phyloP scores from a whole-genome alignment of 1,140 invertebrate species.

The Drosophila pachea region DNA sequence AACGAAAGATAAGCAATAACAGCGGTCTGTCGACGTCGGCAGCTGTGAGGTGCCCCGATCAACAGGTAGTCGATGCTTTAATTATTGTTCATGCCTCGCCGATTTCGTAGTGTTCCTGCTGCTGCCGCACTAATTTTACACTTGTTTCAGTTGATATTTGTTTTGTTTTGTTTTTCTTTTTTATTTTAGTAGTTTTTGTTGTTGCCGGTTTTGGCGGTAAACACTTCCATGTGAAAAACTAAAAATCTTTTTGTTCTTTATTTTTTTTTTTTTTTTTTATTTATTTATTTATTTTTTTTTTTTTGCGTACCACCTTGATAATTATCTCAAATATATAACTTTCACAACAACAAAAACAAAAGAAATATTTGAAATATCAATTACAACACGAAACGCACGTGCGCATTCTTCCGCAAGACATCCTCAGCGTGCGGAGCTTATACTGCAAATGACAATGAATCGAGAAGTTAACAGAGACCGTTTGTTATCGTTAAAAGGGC shows the following conservation, averaged over 20 bases:
- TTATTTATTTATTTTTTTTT: constrained; percentile 20
- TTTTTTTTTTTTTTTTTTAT: constrained; percentile 9
- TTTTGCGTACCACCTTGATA: constrained; percentile 28
- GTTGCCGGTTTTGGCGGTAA: constrained; percentile 11
- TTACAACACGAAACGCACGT: background rate
- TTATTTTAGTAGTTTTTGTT: background rate
- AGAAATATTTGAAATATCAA: background rate
- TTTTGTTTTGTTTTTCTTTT: background rate
- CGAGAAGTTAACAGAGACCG: too few species aligned
- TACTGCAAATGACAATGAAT: too few species aligned
- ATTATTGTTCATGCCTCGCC: constrained; percentile 5
- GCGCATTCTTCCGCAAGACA: background rate
- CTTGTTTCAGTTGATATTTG: constrained; percentile 17
- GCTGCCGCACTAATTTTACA: constrained; percentile 9
- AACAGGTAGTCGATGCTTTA: constrained; percentile 33
- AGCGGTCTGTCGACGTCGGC: background rate
- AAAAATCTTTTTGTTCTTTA: constrained; percentile 1
- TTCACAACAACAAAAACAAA: constrained; percentile 25
- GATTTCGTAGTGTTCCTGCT: constrained; percentile 2
- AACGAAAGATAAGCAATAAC: too few species aligned
- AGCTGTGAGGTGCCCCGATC: constrained; percentile 16
- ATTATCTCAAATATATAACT: background rate
- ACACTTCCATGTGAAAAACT: background rate
- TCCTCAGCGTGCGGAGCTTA: too few species aligned
- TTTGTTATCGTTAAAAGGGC: background rate